Evolutionary conservation across 2,113 vertebrate genomes (phyloP).

Genomic region (Pomatostomus ruficeps): DNA sequence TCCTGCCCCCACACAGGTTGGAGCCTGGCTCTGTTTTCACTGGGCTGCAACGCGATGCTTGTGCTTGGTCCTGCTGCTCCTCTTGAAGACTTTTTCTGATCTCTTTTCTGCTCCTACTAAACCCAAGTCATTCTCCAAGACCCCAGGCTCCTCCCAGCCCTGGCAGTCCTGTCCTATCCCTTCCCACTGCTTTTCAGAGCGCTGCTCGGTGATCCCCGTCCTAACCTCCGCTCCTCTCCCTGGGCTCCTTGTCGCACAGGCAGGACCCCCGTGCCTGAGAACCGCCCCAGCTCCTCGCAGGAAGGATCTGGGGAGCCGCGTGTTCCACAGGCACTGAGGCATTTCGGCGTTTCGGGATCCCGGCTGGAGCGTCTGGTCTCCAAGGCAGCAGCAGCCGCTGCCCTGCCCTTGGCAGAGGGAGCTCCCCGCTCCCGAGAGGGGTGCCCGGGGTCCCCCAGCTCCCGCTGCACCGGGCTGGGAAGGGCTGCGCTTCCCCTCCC

Average conservation of each 20-base stretch:
- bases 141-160: background rate
- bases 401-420: background rate
- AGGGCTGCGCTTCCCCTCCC: background rate
- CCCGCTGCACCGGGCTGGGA: background rate
- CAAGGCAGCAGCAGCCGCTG: background rate
- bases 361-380: background rate
- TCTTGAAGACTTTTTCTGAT: rapidly evolving
- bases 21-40: background rate
- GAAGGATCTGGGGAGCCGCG: background rate
- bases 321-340: background rate
- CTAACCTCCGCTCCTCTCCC: background rate
- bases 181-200: background rate
- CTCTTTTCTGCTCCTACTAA: background rate
- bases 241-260: background rate
- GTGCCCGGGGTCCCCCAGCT: background rate
- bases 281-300: background rate
- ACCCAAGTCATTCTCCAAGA: background rate
- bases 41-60: background rate
- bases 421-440: background rate
- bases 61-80: background rate
- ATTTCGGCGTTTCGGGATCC: background rate
- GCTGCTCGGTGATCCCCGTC: too few relatives aligned
- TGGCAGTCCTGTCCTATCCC: background rate
- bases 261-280: background rate
- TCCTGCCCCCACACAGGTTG: background rate